Base-by-base conservation (phyloP, 2,797 vertebrate genomes). In the Halcyon smyrnensis region DNA sequence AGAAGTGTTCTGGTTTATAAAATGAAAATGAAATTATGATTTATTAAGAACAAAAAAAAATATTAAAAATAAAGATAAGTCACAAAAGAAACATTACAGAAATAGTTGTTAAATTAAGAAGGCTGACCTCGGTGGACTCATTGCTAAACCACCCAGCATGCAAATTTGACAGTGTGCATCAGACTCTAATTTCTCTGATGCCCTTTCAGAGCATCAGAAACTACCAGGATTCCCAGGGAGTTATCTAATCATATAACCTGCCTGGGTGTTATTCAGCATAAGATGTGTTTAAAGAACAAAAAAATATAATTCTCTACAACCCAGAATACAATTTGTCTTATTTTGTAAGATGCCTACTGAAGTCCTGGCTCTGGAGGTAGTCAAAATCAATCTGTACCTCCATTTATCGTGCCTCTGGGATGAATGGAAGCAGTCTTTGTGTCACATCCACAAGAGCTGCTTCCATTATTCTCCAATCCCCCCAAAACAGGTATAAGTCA, bases 301-400 rank as follows among this genome's bases (percentile, higher is more conserved):
- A 92, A 92, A 96, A 85, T 89, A 90, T 95, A 91, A 97, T 97
- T 97, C 94, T 89, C 16, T 46, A 74, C 85, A 65, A 82, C 41
- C 63, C 88, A 91, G 80, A 94, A 94, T 4, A 15, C 87, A 95
- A 98, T 98, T 98, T 98, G 96, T 98, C 97, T 98, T 97, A 93
- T 95, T 98, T 98, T 97, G 89, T 88, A 88, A 92, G 91, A 97
- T 68, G 94, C 90, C 87, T 82, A 95, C 70, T 23, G 82, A 89
- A 96, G 95, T 90, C 46, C 36, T 88, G 84, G 83, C 95, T 95
- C 84, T 94, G 3, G 79, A 96, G 85, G 92, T 97, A 97, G 97
- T 98, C 97, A 97, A 94, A 97, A 91, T 91, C 91, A 97, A 98
- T 98, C 97, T 84, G 1, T 90, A 69, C 68, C 89, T 95, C 94